Conservation (phyloP, 2,888 invertebrate species). For the Pterostichus niger region DNA sequence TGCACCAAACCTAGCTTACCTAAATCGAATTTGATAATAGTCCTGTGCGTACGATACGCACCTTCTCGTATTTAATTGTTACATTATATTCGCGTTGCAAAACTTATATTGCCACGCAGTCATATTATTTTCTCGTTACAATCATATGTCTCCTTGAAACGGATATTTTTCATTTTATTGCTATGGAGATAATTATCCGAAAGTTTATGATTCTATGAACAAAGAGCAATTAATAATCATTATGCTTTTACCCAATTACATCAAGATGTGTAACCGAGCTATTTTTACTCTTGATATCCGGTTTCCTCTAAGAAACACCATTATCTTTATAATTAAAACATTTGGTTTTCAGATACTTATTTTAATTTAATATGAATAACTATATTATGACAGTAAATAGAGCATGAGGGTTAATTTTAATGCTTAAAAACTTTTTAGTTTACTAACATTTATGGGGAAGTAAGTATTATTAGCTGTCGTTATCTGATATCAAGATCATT, state of each 20-base stretch:
- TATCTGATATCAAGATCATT: too few species aligned
- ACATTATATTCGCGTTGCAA: slow-evolving; percentile 5
- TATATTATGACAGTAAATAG: neutral
- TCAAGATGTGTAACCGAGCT: neutral
- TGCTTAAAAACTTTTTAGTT: neutral
- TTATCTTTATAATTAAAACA: neutral
- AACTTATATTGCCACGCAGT: neutral
- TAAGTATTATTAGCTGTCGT: too few species aligned
- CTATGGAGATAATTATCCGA: neutral
- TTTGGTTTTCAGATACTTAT: neutral
- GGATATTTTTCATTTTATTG: slow-evolving; percentile 41
- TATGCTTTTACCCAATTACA: slow-evolving; percentile 24
- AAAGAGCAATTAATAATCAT: slow-evolving; percentile 14
- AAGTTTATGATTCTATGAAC: slow-evolving; percentile 1
- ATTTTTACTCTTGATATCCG: slow-evolving; percentile 3
- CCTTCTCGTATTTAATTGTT: neutral
- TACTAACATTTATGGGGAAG: too few species aligned
- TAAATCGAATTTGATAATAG: slow-evolving; percentile 34
- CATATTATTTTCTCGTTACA: slow-evolving; percentile 4
- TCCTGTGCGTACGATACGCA: slow-evolving; percentile 16
- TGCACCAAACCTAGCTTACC: neutral
- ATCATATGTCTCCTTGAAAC: slow-evolving; percentile 40
- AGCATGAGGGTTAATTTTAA: slow-evolving; percentile 1
- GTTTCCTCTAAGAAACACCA: slow-evolving; percentile 5
- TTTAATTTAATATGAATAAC: neutral